Base-by-base conservation (phyloP, 2,888 invertebrate genomes). In the Aphrophora alni region DNA sequence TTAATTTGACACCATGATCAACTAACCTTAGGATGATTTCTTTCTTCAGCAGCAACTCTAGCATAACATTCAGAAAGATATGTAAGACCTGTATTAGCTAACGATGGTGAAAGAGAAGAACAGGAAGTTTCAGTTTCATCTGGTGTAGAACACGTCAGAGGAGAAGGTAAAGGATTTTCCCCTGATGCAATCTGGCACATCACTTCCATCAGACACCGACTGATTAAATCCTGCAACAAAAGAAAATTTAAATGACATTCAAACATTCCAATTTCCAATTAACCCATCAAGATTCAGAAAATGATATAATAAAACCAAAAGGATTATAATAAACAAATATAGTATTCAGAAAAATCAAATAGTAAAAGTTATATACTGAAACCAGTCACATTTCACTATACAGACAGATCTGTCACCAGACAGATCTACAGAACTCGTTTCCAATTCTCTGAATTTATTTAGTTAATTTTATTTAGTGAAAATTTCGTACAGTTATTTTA, bases 11-110 rank as follows among this genome's bases (percentile, higher is more conserved):
- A n/a, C n/a, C n/a, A n/a, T n/a, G n/a, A n/a, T n/a, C n/a, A n/a
- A 33, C 81, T 83, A 83, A 91, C 91, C 89, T 95, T 95, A 25
- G 95, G 93, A 87, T 94, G 91, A 86, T 93, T 93, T 84, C 94
- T 89, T 87, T 95, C 95, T 87, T 95, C 95, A 0, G 92, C 87
- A 51, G 92, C 91, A 21, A 95, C 93, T 85, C 94, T 91, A 59
- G 93, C 92, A 87, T 95, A 95, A 86, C 91, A 91, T 83, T 92
- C 92, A 85, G 92, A 88, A 79, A 93, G 87, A 86, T 92, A 93
- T 74, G 85, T 79, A 8, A 85, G 79, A 38, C 83, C 82, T 33
- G 80, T 80, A 38, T 84, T 78, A 17, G 83, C 82, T 27, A 80
- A 83, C 12, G 82, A 81, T 24, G 81, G 83, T 7, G 81, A 28